These are phyloP conservation scores for Ceratina japonica DNA, from an alignment of 1,140 invertebrate species.

Conservation along the genomic window DNA sequence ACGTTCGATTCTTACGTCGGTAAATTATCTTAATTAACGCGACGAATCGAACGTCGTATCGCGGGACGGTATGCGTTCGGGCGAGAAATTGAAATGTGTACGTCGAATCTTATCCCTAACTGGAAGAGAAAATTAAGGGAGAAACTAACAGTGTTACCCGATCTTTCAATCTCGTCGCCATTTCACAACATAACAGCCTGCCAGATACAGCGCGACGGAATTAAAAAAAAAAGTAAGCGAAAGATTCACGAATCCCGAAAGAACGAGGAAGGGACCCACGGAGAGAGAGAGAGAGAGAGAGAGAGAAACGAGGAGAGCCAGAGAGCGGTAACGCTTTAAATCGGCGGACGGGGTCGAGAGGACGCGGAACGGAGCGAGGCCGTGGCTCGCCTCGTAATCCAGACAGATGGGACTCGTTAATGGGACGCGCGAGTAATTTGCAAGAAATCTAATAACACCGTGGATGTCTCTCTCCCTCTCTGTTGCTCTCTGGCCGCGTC, in stretches of 20 bases:
- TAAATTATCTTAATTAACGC: too few species aligned
- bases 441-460: constrained; percentile 74
- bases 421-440: constrained; percentile 73
- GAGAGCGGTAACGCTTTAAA: constrained; percentile 53
- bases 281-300: neutral
- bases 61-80: too few species aligned
- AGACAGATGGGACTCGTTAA: constrained; percentile 74
- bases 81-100: too few species aligned
- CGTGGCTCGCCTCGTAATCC: constrained; percentile 64
- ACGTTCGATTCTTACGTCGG: too few species aligned
- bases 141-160: neutral
- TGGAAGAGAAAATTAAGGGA: neutral
- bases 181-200: neutral
- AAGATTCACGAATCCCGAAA: neutral
- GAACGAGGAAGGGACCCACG: constrained; percentile 5
- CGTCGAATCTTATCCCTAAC: too few species aligned
- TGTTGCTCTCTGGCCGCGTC: neutral
- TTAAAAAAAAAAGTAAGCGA: neutral
- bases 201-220: neutral
- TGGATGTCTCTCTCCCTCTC: constrained; percentile 37
- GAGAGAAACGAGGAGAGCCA: neutral
- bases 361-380: constrained; percentile 40
- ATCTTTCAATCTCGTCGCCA: neutral
- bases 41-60: too few species aligned
- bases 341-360: constrained; percentile 45